Evolutionary conservation across 1,140 invertebrate genomes (phyloP).

Genomic region (Chironomus tepperi): DNA sequence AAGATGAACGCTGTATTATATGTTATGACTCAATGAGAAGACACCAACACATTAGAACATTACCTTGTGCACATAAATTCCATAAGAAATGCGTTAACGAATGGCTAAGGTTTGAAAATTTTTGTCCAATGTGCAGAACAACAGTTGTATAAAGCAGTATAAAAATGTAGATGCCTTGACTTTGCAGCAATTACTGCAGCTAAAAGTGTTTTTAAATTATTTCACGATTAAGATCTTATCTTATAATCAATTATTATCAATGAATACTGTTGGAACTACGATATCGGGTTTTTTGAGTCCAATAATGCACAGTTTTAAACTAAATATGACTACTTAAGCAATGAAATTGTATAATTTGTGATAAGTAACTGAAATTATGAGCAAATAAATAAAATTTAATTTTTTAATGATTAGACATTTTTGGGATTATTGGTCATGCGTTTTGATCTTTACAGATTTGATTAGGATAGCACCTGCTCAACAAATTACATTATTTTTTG

Average conservation of each 20-base stretch:
- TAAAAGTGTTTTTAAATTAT: background rate
- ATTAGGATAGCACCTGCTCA: too few relatives aligned
- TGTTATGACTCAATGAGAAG: background rate
- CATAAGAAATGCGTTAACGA: background rate
- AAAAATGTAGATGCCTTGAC: background rate
- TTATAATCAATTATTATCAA: background rate
- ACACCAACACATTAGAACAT: background rate
- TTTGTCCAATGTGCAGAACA: background rate
- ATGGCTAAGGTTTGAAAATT: slow-evolving; percentile 2
- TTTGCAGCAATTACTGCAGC: background rate
- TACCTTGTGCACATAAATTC: slow-evolving; percentile 18
- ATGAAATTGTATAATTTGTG: background rate
- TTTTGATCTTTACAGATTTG: too few relatives aligned
- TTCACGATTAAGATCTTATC: background rate
- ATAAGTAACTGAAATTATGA: background rate
- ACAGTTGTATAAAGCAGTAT: background rate
- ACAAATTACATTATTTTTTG: too few relatives aligned
- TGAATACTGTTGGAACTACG: background rate
- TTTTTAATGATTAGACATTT: too few relatives aligned
- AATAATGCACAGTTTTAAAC: background rate
- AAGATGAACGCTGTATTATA: background rate
- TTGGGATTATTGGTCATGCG: too few relatives aligned
- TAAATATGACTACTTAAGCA: background rate
- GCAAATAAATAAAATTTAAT: too few relatives aligned
- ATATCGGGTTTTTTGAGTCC: too few relatives aligned